phyloP scores from a whole-genome alignment of 2,888 invertebrate genomes.

The Eupelmus urozonus region DNA sequence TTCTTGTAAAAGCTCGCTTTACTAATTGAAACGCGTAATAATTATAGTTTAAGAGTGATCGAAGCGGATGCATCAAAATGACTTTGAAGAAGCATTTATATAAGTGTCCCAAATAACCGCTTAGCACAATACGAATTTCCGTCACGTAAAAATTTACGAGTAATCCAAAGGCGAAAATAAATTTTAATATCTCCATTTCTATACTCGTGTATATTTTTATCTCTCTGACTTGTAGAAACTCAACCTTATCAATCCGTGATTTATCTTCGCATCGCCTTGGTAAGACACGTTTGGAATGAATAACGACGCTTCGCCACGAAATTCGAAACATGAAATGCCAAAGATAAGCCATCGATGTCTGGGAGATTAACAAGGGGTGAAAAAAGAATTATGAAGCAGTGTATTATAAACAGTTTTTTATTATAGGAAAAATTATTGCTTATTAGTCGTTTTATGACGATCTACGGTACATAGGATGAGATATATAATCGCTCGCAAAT shows the following conservation, averaged over 20 bases:
- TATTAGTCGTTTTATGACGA: constrained; percentile 15
- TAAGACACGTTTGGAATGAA: constrained; percentile 31
- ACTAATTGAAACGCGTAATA: too few species aligned
- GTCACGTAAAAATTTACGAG: too few species aligned
- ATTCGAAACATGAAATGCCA: constrained; percentile 27
- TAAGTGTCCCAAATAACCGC: too few species aligned
- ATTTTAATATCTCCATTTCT: neutral
- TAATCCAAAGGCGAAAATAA: too few species aligned
- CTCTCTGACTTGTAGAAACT: neutral
- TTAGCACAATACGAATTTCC: too few species aligned
- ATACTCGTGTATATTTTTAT: neutral
- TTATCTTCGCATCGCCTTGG: constrained; percentile 12
- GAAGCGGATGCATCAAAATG: too few species aligned
- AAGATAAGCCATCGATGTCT: constrained; percentile 7
- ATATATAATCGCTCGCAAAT: constrained; percentile 4
- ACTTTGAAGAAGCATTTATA: too few species aligned
- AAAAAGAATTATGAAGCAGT: neutral
- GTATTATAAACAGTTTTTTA: constrained; percentile 24
- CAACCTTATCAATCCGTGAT: constrained; percentile 35
- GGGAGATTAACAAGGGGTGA: constrained; percentile 20
- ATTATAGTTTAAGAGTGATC: too few species aligned
- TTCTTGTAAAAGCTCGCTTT: too few species aligned
- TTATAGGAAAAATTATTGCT: constrained; percentile 21
- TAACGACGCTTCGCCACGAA: constrained; percentile 27
- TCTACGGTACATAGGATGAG: neutral